Conservation (phyloP, 2,113 vertebrate species). For the Puffinus mauretanicus region DNA sequence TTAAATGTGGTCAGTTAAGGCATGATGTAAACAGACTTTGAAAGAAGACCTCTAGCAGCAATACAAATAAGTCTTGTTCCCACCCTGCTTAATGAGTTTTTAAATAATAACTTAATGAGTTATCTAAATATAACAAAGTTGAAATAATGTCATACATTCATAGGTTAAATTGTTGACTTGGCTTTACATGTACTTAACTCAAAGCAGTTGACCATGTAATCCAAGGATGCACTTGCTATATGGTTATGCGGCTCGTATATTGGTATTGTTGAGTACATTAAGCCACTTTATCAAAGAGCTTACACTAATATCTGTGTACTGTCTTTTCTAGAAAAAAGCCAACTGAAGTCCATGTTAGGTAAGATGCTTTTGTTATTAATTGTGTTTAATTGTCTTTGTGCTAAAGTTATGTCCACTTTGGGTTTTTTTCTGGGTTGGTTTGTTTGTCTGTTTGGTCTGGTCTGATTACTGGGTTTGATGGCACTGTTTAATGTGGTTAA, state of each 20-base stretch:
- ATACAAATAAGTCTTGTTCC: neutral
- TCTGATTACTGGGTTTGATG: neutral
- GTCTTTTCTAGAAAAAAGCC: neutral
- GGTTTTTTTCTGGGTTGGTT: neutral
- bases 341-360: neutral
- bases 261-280: neutral
- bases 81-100: neutral
- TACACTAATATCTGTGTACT: neutral
- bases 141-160: neutral
- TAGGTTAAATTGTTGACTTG: neutral
- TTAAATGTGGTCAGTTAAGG: neutral
- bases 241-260: rapidly evolving
- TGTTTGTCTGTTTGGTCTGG: neutral
- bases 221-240: neutral
- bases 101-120: neutral
- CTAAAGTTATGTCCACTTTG: neutral
- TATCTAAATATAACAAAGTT: neutral
- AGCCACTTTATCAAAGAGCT: neutral
- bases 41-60: neutral
- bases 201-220: neutral
- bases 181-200: neutral
- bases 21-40: neutral
- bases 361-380: neutral
- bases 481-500: neutral
- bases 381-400: neutral